These are phyloP conservation scores for Sclerurus mexicanus DNA, from an alignment of 2,113 vertebrate species.

Conservation along the genomic window DNA sequence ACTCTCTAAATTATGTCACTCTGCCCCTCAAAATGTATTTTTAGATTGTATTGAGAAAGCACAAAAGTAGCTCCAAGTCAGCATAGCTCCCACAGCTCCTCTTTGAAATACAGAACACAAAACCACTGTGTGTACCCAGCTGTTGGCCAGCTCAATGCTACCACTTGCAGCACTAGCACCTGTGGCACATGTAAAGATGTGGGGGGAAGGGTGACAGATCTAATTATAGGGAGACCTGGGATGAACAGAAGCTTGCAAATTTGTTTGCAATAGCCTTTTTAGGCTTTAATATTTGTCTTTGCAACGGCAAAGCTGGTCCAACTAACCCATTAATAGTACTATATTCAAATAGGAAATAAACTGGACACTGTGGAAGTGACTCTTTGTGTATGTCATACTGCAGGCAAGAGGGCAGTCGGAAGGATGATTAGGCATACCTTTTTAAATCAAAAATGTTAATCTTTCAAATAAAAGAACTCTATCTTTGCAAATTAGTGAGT, in stretches of 20 bases:
- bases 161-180: background rate
- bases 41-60: background rate
- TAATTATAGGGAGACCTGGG: background rate
- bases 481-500: background rate
- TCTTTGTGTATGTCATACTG: background rate
- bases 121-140: background rate
- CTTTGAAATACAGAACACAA: background rate
- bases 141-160: background rate
- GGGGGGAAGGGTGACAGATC: background rate
- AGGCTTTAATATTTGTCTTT: background rate
- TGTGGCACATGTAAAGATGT: background rate
- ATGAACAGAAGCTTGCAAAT: background rate
- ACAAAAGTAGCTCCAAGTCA: background rate
- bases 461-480: background rate
- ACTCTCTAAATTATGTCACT: background rate
- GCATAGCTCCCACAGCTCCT: background rate
- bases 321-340: background rate
- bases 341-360: background rate
- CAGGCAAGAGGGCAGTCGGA: background rate
- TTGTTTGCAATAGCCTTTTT: background rate
- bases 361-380: background rate
- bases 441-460: background rate
- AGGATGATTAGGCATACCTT: background rate
- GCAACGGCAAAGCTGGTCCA: background rate
- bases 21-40: background rate